Conservation (phyloP, 2,888 invertebrate species). For the Clitarchus hookeri region DNA sequence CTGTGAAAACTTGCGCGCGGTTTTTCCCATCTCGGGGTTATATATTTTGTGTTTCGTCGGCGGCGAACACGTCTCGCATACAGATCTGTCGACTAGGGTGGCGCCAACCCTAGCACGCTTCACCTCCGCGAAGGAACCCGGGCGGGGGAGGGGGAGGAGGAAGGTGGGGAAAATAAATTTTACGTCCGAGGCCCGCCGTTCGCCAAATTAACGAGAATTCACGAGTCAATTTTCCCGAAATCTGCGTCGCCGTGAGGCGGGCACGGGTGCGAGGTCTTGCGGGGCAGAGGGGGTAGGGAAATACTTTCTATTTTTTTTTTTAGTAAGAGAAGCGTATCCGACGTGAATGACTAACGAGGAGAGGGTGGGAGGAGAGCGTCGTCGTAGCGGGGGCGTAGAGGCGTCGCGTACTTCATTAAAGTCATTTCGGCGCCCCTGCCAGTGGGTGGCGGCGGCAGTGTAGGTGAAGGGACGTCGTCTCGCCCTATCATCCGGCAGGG, state of each 20-base stretch:
- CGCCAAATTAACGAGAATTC: neutral
- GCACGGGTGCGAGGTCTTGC: neutral
- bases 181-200: neutral
- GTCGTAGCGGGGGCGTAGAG: neutral
- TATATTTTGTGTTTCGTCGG: too few relatives aligned
- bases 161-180: too few relatives aligned
- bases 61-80: too few relatives aligned
- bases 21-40: too few relatives aligned
- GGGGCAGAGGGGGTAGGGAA: neutral
- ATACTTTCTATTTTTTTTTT: neutral
- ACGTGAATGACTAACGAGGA: conserved; percentile 1
- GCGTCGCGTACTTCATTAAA: conserved; percentile 10
- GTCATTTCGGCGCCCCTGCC: neutral
- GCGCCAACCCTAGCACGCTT: too few relatives aligned
- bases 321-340: neutral
- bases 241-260: neutral
- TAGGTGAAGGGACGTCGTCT: neutral
- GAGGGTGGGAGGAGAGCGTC: neutral
- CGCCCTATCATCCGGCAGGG: neutral
- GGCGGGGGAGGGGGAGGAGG: too few relatives aligned
- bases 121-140: too few relatives aligned
- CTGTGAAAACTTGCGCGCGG: too few relatives aligned
- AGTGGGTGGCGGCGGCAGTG: neutral
- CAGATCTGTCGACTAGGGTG: too few relatives aligned
- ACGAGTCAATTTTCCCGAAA: neutral